These are phyloP conservation scores for Ypsolopha scabrella DNA, from an alignment of 2,888 invertebrate genomes.

Conservation along the genomic window DNA sequence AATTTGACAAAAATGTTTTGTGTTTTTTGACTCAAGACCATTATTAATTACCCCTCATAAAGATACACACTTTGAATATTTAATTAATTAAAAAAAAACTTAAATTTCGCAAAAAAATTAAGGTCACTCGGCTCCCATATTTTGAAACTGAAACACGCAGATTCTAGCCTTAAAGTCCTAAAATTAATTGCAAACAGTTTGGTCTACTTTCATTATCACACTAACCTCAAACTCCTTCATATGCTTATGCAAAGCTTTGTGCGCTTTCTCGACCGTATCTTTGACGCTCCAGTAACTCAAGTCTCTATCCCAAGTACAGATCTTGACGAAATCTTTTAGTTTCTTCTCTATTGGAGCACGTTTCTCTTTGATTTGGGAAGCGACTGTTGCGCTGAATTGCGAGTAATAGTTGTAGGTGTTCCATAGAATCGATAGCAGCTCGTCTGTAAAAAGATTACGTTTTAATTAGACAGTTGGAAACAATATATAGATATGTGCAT, in stretches of 20 bases:
- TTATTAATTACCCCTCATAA: too few species aligned
- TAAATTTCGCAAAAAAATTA: too few species aligned
- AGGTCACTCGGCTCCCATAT: too few species aligned
- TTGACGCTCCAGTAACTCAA: conserved; percentile 95
- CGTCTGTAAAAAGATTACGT: conserved; percentile 34
- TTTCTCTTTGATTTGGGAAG: conserved; percentile 73
- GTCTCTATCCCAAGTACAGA: conserved; percentile 94
- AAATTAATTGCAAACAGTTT: not conserved
- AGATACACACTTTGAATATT: too few species aligned
- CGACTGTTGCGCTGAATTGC: conserved; percentile 79
- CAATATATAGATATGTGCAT: too few species aligned
- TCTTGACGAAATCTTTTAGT: conserved; percentile 93
- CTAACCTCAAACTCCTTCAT: conserved; percentile 85
- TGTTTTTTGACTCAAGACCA: too few species aligned
- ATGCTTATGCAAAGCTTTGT: conserved; percentile 87
- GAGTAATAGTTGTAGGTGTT: conserved; percentile 87
- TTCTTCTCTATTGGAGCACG: conserved; percentile 91
- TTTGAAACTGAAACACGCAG: too few species aligned
- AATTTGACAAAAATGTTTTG: too few species aligned
- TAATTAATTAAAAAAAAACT: too few species aligned
- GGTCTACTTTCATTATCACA: not conserved
- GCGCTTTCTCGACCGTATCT: conserved; percentile 88
- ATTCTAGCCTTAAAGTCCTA: too few species aligned
- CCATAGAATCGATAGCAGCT: conserved; percentile 78
- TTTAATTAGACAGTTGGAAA: too few species aligned